A percentile compares a stretch with the other conserved stretches of the same genome.
These are phyloP conservation scores for Gadopsis bispinosus DNA, from an alignment of 2,797 vertebrate species.

Conservation along the genomic window DNA sequence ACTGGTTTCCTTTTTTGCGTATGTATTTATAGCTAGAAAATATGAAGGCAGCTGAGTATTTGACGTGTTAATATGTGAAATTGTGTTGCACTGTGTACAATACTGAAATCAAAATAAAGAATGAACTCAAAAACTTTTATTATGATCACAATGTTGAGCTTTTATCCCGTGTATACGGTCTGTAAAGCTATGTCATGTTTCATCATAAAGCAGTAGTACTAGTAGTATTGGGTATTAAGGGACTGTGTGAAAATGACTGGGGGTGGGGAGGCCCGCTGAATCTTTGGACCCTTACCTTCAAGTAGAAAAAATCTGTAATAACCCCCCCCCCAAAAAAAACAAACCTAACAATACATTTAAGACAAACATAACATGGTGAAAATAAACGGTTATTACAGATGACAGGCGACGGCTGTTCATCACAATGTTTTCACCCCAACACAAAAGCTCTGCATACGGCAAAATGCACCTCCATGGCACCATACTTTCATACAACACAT, in stretches of 20 bases:
- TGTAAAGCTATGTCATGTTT: neutral
- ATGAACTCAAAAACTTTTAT: neutral
- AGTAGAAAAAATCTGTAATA: no score
- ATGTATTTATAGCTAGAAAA: neutral
- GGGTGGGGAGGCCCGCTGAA: neutral
- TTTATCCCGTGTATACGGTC: neutral
- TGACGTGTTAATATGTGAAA: neutral
- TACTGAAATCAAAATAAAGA: neutral
- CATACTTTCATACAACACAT: neutral
- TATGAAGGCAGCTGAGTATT: neutral
- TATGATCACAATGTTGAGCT: neutral
- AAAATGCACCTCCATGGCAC: neutral
- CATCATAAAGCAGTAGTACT: no score
- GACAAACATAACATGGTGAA: neutral
- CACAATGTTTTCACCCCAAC: neutral
- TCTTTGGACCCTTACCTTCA: neutral
- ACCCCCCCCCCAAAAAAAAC: neutral
- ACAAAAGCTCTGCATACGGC: neutral
- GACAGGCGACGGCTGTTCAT: neutral
- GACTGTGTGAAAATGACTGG: neutral
- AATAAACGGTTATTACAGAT: neutral
- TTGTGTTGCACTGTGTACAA: neutral
- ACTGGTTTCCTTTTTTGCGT: neutral
- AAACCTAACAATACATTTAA: neutral
- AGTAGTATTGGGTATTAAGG: neutral